Base-by-base conservation (phyloP, 64 coral and sea anemone genomes). In the Stichodactyla helianthus region DNA sequence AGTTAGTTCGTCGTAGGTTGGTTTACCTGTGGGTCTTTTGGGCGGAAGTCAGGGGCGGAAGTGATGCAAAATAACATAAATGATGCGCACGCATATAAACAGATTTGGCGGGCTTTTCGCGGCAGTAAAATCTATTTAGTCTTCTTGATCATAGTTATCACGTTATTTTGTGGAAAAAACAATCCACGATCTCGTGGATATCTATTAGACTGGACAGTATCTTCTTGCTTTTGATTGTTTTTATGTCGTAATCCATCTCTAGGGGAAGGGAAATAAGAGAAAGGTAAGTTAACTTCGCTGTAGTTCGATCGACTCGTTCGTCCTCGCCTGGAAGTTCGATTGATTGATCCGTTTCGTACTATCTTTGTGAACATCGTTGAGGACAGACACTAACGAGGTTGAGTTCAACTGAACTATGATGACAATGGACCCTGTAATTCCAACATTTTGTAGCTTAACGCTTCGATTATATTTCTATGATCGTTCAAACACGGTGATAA, bases 21-120 rank as follows among this genome's bases (percentile, higher is more conserved):
- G 68, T 74, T 74, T 74, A 74, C 26, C 68, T 74, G 68, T 74
- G n/a, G 68, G 4, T 74, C 12, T 74, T 74, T 9, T 13, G 27
- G 27, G 10, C 68, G 68, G 68, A 74, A 74, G 68, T 74, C n/a
- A n/a, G n/a, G n/a, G n/a, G 10, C 68, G 68, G 68, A 74, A 74
- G 68, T 74, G 68, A 74, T 25, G 68, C 4, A 65, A 18, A 64
- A 65, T 74, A 27, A 13, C 25, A 26, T 31, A 4, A 23, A 74
- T 11, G 26, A 23, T 74, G 68, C 68, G 68, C 68, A 31, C 68
- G 68, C 68, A 74, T 31, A 10, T 31, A 10, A 74, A 31, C 12
- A 74, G 11, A 74, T 27, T 74, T 74, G 68, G 68, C 68, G 68
- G 68, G 68, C 68, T 74, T 74, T 74, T 74, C 68, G 68, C 68